Conservation (phyloP, 2,888 invertebrate species). For the Clivina fossor region DNA sequence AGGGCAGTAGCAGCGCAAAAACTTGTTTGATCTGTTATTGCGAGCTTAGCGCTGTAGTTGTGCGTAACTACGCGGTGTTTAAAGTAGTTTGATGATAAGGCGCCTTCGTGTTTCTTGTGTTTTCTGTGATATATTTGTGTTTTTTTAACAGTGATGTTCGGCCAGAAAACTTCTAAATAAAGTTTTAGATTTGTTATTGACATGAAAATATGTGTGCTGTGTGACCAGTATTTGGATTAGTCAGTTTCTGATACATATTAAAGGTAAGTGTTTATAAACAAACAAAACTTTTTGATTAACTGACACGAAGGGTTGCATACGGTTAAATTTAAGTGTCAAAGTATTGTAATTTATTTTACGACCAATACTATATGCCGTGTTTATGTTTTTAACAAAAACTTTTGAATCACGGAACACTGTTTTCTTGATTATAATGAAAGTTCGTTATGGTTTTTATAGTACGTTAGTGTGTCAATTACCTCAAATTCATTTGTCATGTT, state of each 20-base stretch:
- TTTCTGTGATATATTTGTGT: constrained; percentile 20
- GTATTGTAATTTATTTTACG: neutral
- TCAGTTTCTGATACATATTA: neutral
- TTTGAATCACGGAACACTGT: constrained; percentile 1
- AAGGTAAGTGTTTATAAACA: constrained; percentile 8
- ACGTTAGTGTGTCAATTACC: constrained; percentile 12
- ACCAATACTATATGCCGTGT: neutral
- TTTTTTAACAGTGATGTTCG: constrained; percentile 21
- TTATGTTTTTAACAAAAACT: neutral
- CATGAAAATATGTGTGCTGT: constrained; percentile 4
- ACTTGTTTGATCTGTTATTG: constrained; percentile 16
- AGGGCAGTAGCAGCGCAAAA: constrained; percentile 10
- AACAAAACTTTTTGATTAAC: too few species aligned
- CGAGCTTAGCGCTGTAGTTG: constrained; percentile 15
- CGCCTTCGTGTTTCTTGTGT: constrained; percentile 21
- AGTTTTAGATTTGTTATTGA: constrained; percentile 6
- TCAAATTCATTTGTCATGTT: constrained; percentile 13
- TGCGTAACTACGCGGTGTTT: neutral
- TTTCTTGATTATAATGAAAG: neutral
- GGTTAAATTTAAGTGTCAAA: neutral
- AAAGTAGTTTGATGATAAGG: constrained; percentile 11
- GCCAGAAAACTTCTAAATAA: constrained; percentile 19
- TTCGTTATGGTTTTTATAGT: neutral
- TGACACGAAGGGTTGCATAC: too few species aligned
- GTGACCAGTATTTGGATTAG: constrained; percentile 24